Base-by-base conservation (phyloP, 2,797 vertebrate genomes). In the Semaprochilodus insignis region DNA sequence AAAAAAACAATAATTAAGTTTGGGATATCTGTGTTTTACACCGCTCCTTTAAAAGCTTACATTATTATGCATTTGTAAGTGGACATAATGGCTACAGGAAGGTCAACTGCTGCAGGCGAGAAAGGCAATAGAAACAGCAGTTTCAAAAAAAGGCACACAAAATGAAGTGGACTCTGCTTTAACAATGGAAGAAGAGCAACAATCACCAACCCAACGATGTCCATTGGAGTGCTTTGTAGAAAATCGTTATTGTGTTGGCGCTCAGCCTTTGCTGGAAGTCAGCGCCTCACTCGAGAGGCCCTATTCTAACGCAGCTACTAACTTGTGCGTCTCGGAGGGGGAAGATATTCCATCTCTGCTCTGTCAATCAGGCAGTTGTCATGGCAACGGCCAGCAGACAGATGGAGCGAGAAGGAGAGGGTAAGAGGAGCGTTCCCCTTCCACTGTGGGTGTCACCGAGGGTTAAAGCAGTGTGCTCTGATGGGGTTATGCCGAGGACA, bases 341-440 rank as follows among this genome's bases (percentile, higher is more conserved):
- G 44, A 27, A 15, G 25, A 77, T 70, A 52, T 34, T 82, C 57
- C 65, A 77, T 80, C 70, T 77, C 63, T 31, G 19, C 66, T 23
- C 74, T 6, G 70, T 76, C 81, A 82, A 76, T 87, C 81, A 71
- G 54, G n/a, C 73, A 76, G 86, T 80, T 77, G 74, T 81, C 81
- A 81, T 65, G 57, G 83, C 44, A 82, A 82, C 14, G 3, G 27
- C 55, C 54, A 67, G 77, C 63, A 81, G 36, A 48, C 81, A 83
- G 70, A 74, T 17, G 25, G 65, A 63, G 21, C 34, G 54, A 55
- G 59, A 70, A 15, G 60, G 36, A 81, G 60, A 48, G 67, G 63
- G 79, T 78, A 77, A 66, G 16, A 77, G 74, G 51, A 62, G 54
- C 7, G 57, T 65, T 66, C 65, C 62, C 36, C 84, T 54, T 6